Evolutionary conservation across 2,888 invertebrate genomes (phyloP).

Genomic region (Ophion ellenae): DNA sequence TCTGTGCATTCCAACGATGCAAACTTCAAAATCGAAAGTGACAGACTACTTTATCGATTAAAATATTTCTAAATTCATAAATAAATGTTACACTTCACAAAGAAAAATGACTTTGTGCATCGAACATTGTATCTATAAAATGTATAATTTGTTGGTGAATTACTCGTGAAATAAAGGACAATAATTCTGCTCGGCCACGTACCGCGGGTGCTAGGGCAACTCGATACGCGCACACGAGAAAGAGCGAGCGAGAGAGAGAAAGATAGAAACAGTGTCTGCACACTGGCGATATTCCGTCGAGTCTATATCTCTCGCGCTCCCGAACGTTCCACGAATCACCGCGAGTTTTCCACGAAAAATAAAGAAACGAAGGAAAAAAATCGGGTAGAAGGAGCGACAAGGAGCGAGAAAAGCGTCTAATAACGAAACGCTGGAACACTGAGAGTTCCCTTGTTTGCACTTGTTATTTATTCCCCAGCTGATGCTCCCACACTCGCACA

Average conservation of each 20-base stretch:
- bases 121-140: not conserved
- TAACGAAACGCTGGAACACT: not conserved
- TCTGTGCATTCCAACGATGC: too few relatives aligned
- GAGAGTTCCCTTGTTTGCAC: constrained; percentile 30
- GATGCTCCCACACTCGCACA: constrained; percentile 5
- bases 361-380: not conserved
- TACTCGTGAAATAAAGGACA: constrained; percentile 16
- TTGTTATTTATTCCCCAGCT: constrained; percentile 33
- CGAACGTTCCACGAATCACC: constrained; percentile 6
- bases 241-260: not conserved
- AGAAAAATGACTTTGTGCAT: not conserved
- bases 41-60: too few relatives aligned
- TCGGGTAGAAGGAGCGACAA: not conserved
- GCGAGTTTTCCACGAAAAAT: not conserved
- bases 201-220: constrained; percentile 18
- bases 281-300: constrained; percentile 24
- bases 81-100: not conserved
- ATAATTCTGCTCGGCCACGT: constrained; percentile 30
- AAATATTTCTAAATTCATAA: too few relatives aligned
- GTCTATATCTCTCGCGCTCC: not conserved
- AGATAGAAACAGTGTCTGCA: constrained; percentile 12
- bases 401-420: not conserved
- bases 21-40: too few relatives aligned
- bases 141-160: not conserved
- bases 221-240: constrained; percentile 16